Evolutionary conservation across 1,140 invertebrate species (phyloP).

Genomic region (Himalopsyche phryganea): DNA sequence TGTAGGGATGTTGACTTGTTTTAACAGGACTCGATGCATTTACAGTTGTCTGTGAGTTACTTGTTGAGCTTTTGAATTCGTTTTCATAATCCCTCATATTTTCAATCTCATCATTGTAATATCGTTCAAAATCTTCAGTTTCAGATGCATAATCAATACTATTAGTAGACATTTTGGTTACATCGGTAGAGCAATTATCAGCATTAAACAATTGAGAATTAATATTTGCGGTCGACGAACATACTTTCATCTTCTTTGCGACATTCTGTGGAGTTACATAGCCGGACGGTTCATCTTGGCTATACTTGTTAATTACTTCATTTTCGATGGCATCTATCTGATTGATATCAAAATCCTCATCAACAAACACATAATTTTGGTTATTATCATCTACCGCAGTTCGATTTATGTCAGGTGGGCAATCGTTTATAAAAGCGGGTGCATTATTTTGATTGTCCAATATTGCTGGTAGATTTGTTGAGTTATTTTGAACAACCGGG

Average conservation of each 20-base stretch:
- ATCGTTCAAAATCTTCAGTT: background rate
- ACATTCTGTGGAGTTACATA: constrained; percentile 2
- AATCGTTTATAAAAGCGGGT: too few relatives aligned
- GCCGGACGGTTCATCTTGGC: background rate
- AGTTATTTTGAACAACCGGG: too few relatives aligned
- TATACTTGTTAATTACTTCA: constrained; percentile 5
- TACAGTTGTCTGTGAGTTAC: constrained; percentile 1
- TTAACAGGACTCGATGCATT: constrained; percentile 18
- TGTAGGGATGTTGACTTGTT: constrained; percentile 40
- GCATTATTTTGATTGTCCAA: too few relatives aligned
- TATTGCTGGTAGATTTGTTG: too few relatives aligned
- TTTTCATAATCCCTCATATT: constrained; percentile 9
- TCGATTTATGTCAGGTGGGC: too few relatives aligned
- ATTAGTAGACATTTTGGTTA: too few relatives aligned
- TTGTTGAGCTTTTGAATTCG: background rate
- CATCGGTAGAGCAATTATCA: too few relatives aligned
- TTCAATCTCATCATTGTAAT: background rate
- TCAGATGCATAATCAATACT: too few relatives aligned
- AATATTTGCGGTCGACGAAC: background rate
- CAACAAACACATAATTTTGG: constrained; percentile 21
- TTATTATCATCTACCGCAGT: too few relatives aligned
- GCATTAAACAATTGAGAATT: too few relatives aligned
- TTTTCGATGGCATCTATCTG: constrained; percentile 23
- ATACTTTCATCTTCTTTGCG: constrained; percentile 20
- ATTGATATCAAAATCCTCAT: constrained; percentile 26